Evolutionary conservation across 1,140 invertebrate species (phyloP), one percentile per base, ranked within the genome.

Genomic region (Eumeta japonica): DNA sequence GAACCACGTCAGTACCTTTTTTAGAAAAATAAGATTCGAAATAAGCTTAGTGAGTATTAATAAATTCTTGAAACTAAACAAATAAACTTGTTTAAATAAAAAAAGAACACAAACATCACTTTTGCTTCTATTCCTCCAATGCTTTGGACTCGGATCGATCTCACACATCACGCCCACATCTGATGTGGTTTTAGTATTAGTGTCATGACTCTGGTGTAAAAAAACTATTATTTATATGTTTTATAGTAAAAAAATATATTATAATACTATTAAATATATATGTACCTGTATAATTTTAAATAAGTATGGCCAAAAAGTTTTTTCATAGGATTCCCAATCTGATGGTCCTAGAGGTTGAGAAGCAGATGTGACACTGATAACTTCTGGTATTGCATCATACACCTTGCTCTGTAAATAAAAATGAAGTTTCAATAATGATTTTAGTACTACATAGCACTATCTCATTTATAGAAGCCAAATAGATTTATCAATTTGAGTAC

Each of bases 41-140:
- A n/a, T n/a, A n/a, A n/a, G n/a, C n/a, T n/a, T n/a, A n/a, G n/a
- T n/a, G n/a, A n/a, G n/a, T n/a, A n/a, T n/a, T n/a, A n/a, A n/a
- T n/a, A n/a, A n/a, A n/a, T n/a, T n/a, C n/a, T n/a, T n/a, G n/a
- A n/a, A n/a, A n/a, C n/a, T n/a, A n/a, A n/a, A n/a, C n/a, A n/a
- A n/a, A n/a, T n/a, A n/a, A n/a, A n/a, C n/a, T n/a, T n/a, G n/a
- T n/a, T n/a, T n/a, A n/a, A n/a, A n/a, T n/a, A 35, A 14, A 19
- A 35, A 33, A 45, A 28, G 11, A 29, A n/a, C n/a, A 56, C 50
- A 18, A 43, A 58, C 45, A 42, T 56, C 52, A 16, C 19, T 34
- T 54, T 65, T 66, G 16, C 50, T 55, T 43, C 62, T 70, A 57
- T 60, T 72, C n/a, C n/a, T n/a, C n/a, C n/a, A n/a, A n/a, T n/a